Base-by-base conservation (phyloP, 2,113 vertebrate species). In the Trachemys scripta region DNA sequence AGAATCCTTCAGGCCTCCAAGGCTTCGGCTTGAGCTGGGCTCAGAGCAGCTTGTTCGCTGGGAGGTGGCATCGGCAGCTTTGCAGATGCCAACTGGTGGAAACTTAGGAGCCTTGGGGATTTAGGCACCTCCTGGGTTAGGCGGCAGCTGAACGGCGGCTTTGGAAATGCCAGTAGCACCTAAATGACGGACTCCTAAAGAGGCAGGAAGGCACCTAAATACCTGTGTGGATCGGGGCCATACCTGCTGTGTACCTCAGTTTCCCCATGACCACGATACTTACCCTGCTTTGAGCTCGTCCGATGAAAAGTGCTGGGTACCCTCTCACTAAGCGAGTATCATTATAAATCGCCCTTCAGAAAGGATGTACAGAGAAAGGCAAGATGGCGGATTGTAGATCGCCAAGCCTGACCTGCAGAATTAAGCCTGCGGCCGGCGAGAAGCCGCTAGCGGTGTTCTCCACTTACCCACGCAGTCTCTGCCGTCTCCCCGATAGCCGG, bases 401-500 rank as follows among this genome's bases (percentile, higher is more conserved):
- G 4, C 20, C 17, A n/a, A 5, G 65, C 65, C 65, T 22, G 65
- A n/a, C 65, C 65, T 22, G 35, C n/a, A 5, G 65, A 5, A n/a
- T n/a, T 10, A 22, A n/a, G n/a, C 65, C 65, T 5, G n/a, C 16
- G 9, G 17, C 20, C 17, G 19, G n/a, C 19, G 31, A 54, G 20
- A 35, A 0, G 1, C 84, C 57, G 24, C 1, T 5, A n/a, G 5
- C 1, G 8, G 22, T 1, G 38, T 0, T 3, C 31, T 20, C 88
- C 0, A 2, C 98, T 98, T 98, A 99, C 99, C 99, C 25, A 84
- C 97, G 81, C 99, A 99, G 89, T 98, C 99, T 93, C 93, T 98
- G 84, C 99, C 99, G 0, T 99, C 99, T 14, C 98, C 97, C 49
- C 94, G 98, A 97, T 99, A 99, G 3, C 99, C 99, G 0, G 98